Base-by-base conservation (phyloP, 2,888 invertebrate species). In the Omphaloscelis lunosa region DNA sequence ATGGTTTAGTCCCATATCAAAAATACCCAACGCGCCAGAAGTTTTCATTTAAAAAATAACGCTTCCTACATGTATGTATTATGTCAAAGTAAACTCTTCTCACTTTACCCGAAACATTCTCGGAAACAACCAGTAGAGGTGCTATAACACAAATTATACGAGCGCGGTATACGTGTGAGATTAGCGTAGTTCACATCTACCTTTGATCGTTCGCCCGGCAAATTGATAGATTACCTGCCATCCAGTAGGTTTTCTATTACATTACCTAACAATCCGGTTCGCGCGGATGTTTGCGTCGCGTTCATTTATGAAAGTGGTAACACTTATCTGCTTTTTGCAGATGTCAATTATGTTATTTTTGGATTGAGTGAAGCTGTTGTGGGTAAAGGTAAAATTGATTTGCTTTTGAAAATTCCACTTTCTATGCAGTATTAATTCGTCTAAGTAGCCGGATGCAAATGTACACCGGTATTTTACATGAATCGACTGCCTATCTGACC, bases 161-260 rank as follows among this genome's bases (percentile, higher is more conserved):
- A 82, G 70, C 75, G 71, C 66, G 79, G 74, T 88, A 27, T 45
- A 84, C 77, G 77, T 83, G 79, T 75, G 78, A 83, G 86, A 90
- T 90, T 88, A 89, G 79, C 83, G 85, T 80, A 80, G 89, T 86
- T 84, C 87, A 86, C 84, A 87, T 82, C 72, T 82, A 89, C 90
- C 92, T 94, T 94, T 94, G 94, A 94, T 94, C 94, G 86, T 27
- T 89, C 91, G 84, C 70, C 87, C 89, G 93, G 83, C 86, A 92
- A 93, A 93, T 93, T 91, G 91, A 92, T 92, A 90, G 90, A 91
- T 93, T 91, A 88, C 65, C 76, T 39, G 62, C 58, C 63, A 67
- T 53, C 80, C 79, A 80, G 67, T 82, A 87, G 77, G 71, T 78
- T 86, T 82, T 86, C 80, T 88, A 73, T 86, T 72, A 77, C 68